phyloP scores from a whole-genome alignment of 2,888 invertebrate species.

The Coenonympha arcania region DNA sequence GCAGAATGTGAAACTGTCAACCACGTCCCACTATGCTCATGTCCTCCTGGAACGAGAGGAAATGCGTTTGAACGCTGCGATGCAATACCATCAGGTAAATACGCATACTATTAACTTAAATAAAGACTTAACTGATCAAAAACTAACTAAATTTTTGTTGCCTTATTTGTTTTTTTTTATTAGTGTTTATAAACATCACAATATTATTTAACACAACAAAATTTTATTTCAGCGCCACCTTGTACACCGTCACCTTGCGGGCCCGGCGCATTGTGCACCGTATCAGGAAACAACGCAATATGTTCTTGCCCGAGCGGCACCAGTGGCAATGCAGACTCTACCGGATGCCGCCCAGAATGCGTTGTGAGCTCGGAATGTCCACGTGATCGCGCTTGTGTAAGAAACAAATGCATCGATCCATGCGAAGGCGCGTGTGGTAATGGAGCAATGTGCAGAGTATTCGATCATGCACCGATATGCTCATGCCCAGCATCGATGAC shows the following conservation, averaged over 20 bases:
- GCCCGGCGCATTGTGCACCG: constrained; percentile 80
- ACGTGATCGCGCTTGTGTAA: constrained; percentile 82
- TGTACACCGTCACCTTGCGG: constrained; percentile 85
- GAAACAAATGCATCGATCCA: constrained; percentile 85
- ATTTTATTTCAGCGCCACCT: constrained; percentile 65
- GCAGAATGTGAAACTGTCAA: constrained; percentile 84
- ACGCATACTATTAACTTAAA: not conserved
- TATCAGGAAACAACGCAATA: constrained; percentile 74
- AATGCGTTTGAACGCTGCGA: constrained; percentile 80
- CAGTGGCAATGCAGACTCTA: constrained; percentile 81
- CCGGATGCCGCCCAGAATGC: constrained; percentile 87
- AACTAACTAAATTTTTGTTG: not conserved
- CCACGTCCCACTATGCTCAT: constrained; percentile 81
- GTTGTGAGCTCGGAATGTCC: constrained; percentile 87
- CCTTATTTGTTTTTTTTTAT: too few relatives aligned
- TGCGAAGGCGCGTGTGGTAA: constrained; percentile 87
- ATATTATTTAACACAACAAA: too few relatives aligned
- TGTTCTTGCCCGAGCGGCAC: constrained; percentile 86
- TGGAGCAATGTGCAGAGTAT: constrained; percentile 80
- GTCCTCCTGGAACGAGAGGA: constrained; percentile 78
- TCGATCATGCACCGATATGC: constrained; percentile 78
- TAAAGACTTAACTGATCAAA: not conserved
- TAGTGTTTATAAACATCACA: too few relatives aligned
- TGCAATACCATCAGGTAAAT: constrained; percentile 49
- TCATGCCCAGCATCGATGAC: constrained; percentile 81